Evolutionary conservation across 2,113 vertebrate species (phyloP).

Genomic region (Cranoglanis bouderius): DNA sequence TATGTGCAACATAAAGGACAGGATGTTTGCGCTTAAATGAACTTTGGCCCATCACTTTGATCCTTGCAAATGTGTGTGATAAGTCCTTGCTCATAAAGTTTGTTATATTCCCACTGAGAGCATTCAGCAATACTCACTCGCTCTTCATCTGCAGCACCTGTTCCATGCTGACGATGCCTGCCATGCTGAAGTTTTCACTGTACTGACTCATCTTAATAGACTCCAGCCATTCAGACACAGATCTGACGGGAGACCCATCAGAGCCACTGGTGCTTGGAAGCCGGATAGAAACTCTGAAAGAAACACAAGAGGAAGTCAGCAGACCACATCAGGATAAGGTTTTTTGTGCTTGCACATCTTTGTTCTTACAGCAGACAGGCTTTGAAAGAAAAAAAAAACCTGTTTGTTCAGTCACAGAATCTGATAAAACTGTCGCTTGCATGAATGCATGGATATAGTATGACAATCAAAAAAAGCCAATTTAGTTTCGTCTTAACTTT

Average conservation of each 20-base stretch:
- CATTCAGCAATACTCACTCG: conserved; percentile 80
- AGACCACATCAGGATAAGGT: conserved; percentile 50
- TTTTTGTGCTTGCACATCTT: conserved; percentile 51
- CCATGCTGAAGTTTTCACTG: conserved; percentile 85
- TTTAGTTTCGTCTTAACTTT: conserved; percentile 25
- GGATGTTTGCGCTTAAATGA: not conserved
- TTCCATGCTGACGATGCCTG: conserved; percentile 86
- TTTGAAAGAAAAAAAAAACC: conserved; percentile 49
- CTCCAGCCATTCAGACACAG: conserved; percentile 91
- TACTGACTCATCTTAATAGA: conserved; percentile 98
- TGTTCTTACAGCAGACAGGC: conserved; percentile 26
- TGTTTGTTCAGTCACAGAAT: conserved; percentile 48
- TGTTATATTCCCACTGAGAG: not conserved
- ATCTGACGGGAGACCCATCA: conserved; percentile 87
- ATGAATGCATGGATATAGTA: conserved; percentile 30
- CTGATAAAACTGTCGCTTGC: conserved; percentile 43
- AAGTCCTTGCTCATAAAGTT: not conserved
- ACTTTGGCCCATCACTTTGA: conserved; percentile 12
- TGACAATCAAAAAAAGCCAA: conserved; percentile 17
- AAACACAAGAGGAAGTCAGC: conserved; percentile 49
- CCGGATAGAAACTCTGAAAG: conserved; percentile 87
- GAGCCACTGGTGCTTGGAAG: conserved; percentile 92
- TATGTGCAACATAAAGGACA: not conserved
- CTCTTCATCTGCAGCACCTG: conserved; percentile 94
- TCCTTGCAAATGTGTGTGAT: not conserved